Evolutionary conservation across 1,140 invertebrate genomes (phyloP), one percentile per base, ranked within the genome.

Genomic region (Drosophila miranda): DNA sequence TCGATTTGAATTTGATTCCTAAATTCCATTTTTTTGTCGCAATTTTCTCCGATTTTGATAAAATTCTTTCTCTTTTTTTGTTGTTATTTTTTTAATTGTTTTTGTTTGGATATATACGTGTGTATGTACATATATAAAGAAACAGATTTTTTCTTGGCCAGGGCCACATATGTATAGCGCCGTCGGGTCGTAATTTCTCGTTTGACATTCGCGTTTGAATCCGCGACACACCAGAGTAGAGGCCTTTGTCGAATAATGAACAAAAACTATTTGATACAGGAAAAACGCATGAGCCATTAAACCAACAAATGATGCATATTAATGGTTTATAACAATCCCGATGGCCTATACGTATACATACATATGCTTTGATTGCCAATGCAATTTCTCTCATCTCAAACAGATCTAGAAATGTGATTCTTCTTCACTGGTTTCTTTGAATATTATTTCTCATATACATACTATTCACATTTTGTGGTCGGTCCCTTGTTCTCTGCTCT

Each of bases 181-280:
- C 52, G 34, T 69, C 68, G 55, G 44, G 28, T 60, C 53, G 21
- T 70, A 51, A 51, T 78, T 62, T 69, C 50, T 50, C 56, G 54
- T 75, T 72, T 79, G 80, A 79, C 79, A 72, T 75, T 70, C 71
- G 46, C 13, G 43, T 67, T 41, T 34, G 69, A 53, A 71, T 63
- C 26, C 34, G 62, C 43, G 23, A 34, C 34, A 49, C 48, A 48
- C 43, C 54, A 44, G 43, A 28, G 19, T 61, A 59, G 53, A 74
- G 71, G 72, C 69, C 68, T 52, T 13, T 38, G 34, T 13, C 34
- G 64, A 63, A 64, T 74, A 49, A 67, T 75, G 56, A 71, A 58
- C 53, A 48, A 60, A 51, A 54, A 43, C 38, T 28, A 19, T 53
- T 48, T 14, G 21, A 26, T 6, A 11, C 19, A 28, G 9, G 16